These are phyloP conservation scores for Trachops cirrhosus DNA, from an alignment of 2,797 vertebrate species.

Conservation along the genomic window DNA sequence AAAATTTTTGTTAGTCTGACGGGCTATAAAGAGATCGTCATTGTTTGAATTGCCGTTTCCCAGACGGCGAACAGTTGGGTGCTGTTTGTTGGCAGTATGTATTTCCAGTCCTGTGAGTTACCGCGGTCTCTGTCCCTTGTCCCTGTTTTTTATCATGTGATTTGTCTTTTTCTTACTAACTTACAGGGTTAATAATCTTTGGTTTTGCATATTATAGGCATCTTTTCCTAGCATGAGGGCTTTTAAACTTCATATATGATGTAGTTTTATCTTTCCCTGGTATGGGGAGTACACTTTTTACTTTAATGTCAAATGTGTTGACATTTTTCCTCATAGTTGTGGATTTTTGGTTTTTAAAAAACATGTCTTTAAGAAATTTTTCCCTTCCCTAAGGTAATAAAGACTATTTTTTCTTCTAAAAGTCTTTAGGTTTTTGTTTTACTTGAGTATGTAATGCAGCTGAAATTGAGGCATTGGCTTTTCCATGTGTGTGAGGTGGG, in stretches of 20 bases:
- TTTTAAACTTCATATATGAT: background rate
- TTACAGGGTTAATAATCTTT: background rate
- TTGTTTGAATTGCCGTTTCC: background rate
- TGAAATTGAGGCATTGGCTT: background rate
- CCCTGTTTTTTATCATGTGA: background rate
- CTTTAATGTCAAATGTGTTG: background rate
- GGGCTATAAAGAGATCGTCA: background rate
- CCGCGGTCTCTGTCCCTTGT: background rate
- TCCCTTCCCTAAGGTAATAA: background rate
- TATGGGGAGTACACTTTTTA: background rate
- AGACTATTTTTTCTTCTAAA: background rate
- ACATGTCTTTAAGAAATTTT: background rate
- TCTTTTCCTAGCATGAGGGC: background rate
- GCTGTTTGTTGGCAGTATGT: accelerated
- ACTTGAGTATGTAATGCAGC: background rate
- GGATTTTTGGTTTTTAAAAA: background rate
- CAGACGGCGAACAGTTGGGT: background rate
- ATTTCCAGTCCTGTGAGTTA: background rate
- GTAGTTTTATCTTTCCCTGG: background rate
- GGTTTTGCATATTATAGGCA: background rate
- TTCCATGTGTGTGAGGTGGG: background rate
- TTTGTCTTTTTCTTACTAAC: background rate
- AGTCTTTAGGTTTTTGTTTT: background rate
- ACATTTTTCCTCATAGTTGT: background rate
- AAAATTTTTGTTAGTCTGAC: background rate